Conservation (phyloP, 2,113 vertebrate genomes). For the Sialia sialis region DNA sequence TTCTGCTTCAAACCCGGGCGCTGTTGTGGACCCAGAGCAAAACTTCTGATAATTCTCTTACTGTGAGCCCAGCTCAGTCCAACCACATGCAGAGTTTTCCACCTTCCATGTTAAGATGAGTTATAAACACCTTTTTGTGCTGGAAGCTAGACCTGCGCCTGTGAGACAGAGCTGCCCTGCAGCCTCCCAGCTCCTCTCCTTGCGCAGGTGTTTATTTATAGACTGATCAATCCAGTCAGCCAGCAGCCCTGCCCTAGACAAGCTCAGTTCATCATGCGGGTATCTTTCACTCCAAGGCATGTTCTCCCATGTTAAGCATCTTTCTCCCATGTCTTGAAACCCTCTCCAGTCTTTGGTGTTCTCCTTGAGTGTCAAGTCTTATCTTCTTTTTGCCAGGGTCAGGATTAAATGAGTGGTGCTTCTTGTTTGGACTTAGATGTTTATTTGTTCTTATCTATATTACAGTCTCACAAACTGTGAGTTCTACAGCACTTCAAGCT, state of each 20-base stretch:
- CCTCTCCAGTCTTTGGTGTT: not conserved
- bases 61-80: not conserved
- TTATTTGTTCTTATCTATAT: too few species aligned
- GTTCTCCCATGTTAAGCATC: not conserved
- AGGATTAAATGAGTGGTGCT: too few species aligned
- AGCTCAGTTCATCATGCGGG: rapidly evolving
- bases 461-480: too few species aligned
- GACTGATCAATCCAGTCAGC: not conserved
- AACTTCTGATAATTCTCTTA: not conserved
- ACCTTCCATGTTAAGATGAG: not conserved
- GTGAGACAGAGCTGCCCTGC: not conserved
- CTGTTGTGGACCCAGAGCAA: not conserved
- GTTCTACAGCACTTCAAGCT: too few species aligned
- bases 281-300: not conserved
- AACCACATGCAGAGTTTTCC: not conserved
- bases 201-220: not conserved
- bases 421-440: too few species aligned
- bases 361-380: not conserved
- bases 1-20: not conserved
- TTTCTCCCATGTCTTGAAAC: not conserved
- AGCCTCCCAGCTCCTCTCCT: not conserved
- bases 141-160: not conserved
- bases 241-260: not conserved
- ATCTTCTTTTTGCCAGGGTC: too few species aligned
- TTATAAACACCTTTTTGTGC: not conserved